Conservation (phyloP, 2,113 vertebrate genomes). For the Orthochromis malagaraziensis region DNA sequence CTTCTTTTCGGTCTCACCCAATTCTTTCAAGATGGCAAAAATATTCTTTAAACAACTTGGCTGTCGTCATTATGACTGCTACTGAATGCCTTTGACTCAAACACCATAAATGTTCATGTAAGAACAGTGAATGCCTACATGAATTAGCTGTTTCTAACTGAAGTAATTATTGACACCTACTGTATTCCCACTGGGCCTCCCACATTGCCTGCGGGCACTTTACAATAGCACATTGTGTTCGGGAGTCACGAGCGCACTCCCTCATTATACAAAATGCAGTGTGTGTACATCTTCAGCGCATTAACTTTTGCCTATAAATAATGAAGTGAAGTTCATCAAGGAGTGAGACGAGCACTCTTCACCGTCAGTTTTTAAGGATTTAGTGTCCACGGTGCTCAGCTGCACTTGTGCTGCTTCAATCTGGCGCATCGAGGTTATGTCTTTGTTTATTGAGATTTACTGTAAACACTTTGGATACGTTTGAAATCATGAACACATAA, state of each 20-base stretch:
- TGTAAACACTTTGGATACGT: background rate
- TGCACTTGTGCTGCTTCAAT: background rate
- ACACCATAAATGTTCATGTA: background rate
- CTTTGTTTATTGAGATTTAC: background rate
- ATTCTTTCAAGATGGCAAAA: background rate
- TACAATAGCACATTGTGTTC: conserved; percentile 10
- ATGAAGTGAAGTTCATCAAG: background rate
- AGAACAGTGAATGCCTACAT: background rate
- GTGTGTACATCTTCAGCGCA: background rate
- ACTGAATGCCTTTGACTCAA: background rate
- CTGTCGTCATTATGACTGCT: background rate
- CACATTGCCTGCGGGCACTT: conserved; percentile 9
- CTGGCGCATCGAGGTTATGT: background rate
- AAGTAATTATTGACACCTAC: conserved; percentile 39
- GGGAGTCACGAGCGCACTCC: conserved; percentile 8
- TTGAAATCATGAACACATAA: background rate
- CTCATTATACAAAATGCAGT: background rate
- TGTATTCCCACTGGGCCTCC: conserved; percentile 37
- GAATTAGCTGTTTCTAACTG: conserved; percentile 8
- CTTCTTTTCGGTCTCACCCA: background rate
- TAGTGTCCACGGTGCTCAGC: background rate
- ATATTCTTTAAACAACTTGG: background rate
- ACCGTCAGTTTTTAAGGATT: background rate
- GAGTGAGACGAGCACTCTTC: background rate
- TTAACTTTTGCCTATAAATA: background rate